Evolutionary conservation across 2,888 invertebrate genomes (phyloP).

Genomic region (Mellilla xanthometata): DNA sequence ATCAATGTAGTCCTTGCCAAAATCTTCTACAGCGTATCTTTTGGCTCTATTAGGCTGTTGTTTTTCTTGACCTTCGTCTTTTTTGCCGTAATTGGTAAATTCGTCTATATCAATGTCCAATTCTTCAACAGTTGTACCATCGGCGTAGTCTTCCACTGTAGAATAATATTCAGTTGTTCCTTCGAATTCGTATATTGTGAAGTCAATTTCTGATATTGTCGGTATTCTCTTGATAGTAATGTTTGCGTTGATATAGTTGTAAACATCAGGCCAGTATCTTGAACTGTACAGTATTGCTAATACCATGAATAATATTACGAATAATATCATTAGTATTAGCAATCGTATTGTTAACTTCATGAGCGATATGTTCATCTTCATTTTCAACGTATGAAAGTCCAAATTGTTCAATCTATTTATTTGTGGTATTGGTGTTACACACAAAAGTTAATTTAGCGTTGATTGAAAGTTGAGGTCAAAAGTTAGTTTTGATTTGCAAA

Average conservation of each 20-base stretch:
- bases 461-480: too few species aligned
- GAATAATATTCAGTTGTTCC: conserved; percentile 51
- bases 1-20: conserved; percentile 44
- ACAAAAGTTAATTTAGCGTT: too few species aligned
- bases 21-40: conserved; percentile 37
- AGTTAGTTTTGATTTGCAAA: too few species aligned
- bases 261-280: conserved; percentile 68
- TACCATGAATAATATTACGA: conserved; percentile 59
- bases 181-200: conserved; percentile 47
- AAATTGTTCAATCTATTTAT: too few species aligned
- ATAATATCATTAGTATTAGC: conserved; percentile 55
- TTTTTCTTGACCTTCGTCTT: conserved; percentile 40
- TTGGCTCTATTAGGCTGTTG: conserved; percentile 22
- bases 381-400: conserved; percentile 29
- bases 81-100: conserved; percentile 35
- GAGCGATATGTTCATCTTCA: conserved; percentile 52
- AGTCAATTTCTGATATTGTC: conserved; percentile 60
- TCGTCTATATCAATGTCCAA: conserved; percentile 46
- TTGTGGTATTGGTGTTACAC: too few species aligned
- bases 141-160: conserved; percentile 46
- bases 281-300: conserved; percentile 59
- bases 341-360: conserved; percentile 55
- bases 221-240: conserved; percentile 70
- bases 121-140: conserved; percentile 38
- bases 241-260: conserved; percentile 67